Base-by-base conservation (phyloP, 2,797 vertebrate species). In the Chloroceryle inda region DNA sequence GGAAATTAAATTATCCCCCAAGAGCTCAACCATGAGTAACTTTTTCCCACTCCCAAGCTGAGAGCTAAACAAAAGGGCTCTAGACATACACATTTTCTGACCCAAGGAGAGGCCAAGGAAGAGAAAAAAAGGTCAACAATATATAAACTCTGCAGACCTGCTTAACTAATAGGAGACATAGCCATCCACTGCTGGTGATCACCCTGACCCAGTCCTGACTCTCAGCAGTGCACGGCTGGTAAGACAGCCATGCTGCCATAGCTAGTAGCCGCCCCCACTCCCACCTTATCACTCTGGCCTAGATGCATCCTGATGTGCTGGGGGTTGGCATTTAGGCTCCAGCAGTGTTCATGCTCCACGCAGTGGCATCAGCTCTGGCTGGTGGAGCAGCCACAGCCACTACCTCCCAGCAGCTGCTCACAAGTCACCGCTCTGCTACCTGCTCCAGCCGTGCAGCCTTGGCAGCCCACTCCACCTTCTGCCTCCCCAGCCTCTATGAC, bases 81-180 rank as follows among this genome's bases (percentile, higher is more conserved):
- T 53, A 96, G 88, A 96, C 4, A 1, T 97, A 97, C 89, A 95
- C 89, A 96, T 96, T 88, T 94, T 96, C 85, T 96, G 90, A 89
- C 80, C 59, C 67, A 76, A 88, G 69, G 26, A 76, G 69, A 84
- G 73, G 88, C 77, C 88, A 71, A 3, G 20, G 71, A 96, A 86
- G 33, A 91, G 53, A 86, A 49, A 61, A 61, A 92, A 95, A 59
- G 45, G 67, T 27, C 45, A 50, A 9, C 72, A 56, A 73, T 47
- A 29, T 68, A 67, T 86, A 90, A 95, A 90, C 93, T 96, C 95
- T 88, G 94, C 84, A 96, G 95, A 88, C 77, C 74, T 84, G 59
- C 67, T 86, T 92, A 75, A 73, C 66, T 90, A 62, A 69, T 17
- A 79, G 40, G 24, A 85, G 71, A 72, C 83, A 92, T 40, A 76